Evolutionary conservation across 2,113 vertebrate genomes (phyloP).

Genomic region (Chlamydotis undulata): DNA sequence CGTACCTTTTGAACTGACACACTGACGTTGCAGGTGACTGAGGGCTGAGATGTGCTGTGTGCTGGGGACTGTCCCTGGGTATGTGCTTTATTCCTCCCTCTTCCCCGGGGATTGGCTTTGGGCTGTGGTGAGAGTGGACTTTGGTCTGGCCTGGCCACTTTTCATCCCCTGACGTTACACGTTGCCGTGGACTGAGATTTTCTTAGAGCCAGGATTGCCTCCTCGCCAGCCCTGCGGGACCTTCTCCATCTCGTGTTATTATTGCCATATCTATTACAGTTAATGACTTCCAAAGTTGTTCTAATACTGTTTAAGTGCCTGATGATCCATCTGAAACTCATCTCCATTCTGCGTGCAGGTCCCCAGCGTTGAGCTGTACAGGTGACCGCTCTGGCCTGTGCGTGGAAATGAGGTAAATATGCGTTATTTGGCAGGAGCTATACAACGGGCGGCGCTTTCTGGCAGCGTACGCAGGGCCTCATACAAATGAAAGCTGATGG

Average conservation of each 20-base stretch:
- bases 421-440: not conserved
- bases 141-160: not conserved
- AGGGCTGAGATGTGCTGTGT: not conserved
- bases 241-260: not conserved
- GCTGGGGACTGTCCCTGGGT: not conserved
- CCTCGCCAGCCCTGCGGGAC: not conserved
- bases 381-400: not conserved
- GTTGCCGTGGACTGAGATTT: not conserved
- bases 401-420: conserved; percentile 1
- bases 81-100: not conserved
- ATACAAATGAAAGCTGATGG: conserved; percentile 27
- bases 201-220: not conserved
- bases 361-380: not conserved
- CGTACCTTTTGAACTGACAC: too few relatives aligned
- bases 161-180: not conserved
- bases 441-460: not conserved
- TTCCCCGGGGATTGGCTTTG: not conserved
- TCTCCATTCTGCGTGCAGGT: not conserved
- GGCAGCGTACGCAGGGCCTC: not conserved
- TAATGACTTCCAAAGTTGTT: not conserved
- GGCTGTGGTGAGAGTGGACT: not conserved
- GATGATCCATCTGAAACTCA: conserved; percentile 45
- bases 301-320: conserved; percentile 4
- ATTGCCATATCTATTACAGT: not conserved
- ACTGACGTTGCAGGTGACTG: not conserved